Evolutionary conservation across 2,113 vertebrate genomes (phyloP), one percentile per base, ranked within the genome.

Genomic region (Nothoprocta perdicaria): DNA sequence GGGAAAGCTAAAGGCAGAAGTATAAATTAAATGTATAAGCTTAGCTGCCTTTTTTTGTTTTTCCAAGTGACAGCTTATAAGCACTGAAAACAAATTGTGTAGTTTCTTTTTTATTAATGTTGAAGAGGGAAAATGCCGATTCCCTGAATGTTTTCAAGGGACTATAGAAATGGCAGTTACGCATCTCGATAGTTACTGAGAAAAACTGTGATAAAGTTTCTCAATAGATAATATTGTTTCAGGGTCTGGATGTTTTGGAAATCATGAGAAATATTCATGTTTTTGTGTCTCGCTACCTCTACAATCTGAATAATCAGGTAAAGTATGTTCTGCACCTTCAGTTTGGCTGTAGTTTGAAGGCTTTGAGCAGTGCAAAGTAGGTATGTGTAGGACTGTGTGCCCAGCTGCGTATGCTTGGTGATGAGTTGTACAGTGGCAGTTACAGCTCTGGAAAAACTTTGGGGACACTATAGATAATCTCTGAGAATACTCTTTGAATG

Each of bases 221-320:
- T 93, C 4, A 84, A 35, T 87, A 58, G 35, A 40, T 90, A 94
- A 52, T 96, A 52, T 96, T 90, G 52, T 94, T 95, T 82, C 94
- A 99, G 99, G 99, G 99, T 86, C 97, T 99, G 92, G 99, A 99
- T 90, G 99, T 99, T 89, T 95, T 99, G 96, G 99, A 99, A 97
- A 99, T 99, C 85, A 99, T 99, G 99, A 98, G 99, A 97, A 99
- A 99, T 96, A 99, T 99, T 96, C 99, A 99, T 41, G 98, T 99
- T 23, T 99, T 99, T 98, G 99, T 99, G 55, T 99, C 99, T 3
- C 98, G 99, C 82, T 99, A 99, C 88, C 98, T 99, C 82, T 99
- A 99, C 97, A 99, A 99, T 96, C 98, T 99, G 84, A 99, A 99
- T 97, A 99, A 99, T 96, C 99, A 99, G 98, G 99, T 98, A 88